Evolutionary conservation across 2,797 vertebrate species (phyloP), one percentile per base, ranked within the genome.

Genomic region (Melopsittacus undulatus): DNA sequence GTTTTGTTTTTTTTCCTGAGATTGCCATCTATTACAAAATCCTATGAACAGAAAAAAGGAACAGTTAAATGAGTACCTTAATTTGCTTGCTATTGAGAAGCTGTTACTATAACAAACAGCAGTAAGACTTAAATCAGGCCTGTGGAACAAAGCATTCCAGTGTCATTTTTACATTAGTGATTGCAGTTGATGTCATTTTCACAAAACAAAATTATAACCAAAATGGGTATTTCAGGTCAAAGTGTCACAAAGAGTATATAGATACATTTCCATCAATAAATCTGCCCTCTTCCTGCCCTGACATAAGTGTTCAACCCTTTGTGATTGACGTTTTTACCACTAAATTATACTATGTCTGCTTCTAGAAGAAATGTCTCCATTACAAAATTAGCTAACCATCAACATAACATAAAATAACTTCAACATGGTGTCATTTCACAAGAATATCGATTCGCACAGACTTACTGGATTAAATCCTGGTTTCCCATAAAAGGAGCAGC

Each of bases 221-320:
- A 98, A 98, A 98, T 98, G 98, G 98, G 98, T 98, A 98, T 98
- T 98, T 98, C 95, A 96, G 98, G 98, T 98, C 98, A 98, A 97
- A 98, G 97, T 97, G 92, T 85, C 97, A 98, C 98, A 98, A 98
- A 97, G 98, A 98, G 98, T 98, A 98, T 98, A 99, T 98, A 98
- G 98, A 98, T 98, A 98, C 98, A 98, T 98, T 99, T 98, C 98
- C 98, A 97, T 98, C 98, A 98, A 98, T 99, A 99, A 99, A 99
- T 99, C 98, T 98, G 98, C 97, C 98, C 98, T 98, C 97, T 97
- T 97, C 96, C 76, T 98, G 98, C 98, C 98, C 96, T 94, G 97
- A 96, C 96, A 96, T 96, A 98, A 98, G 98, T 98, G 96, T 95
- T 97, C 98, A 97, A 95, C 97, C 97, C 91, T 78, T 63, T 40